Percentiles rank a stretch among this genome's conserved stretches.
Evolutionary conservation across 2,888 invertebrate species (phyloP).

Genomic region (Eilema sororculum): DNA sequence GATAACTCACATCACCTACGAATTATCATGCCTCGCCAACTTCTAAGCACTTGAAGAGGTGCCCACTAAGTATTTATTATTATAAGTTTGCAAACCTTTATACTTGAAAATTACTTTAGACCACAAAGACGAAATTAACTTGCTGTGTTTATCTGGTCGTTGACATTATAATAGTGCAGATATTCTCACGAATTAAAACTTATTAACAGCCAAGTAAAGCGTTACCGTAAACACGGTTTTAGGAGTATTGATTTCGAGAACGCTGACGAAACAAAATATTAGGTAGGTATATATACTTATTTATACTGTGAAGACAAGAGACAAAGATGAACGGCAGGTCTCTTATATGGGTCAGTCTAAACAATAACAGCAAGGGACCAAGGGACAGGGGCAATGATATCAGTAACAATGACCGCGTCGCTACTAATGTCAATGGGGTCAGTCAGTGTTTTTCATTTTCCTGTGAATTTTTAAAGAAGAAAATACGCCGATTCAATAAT

Average conservation of each 20-base stretch:
- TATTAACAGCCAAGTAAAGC: neutral
- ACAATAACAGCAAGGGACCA: neutral
- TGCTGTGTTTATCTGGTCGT: neutral
- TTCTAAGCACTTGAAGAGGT: neutral
- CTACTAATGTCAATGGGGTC: conserved; percentile 1
- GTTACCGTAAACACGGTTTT: neutral
- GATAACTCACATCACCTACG: neutral
- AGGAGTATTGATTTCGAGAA: neutral
- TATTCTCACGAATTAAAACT: neutral
- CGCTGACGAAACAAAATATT: neutral
- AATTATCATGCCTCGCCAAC: conserved; percentile 3
- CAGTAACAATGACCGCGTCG: neutral
- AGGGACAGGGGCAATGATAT: neutral
- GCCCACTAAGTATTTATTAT: conserved; percentile 3
- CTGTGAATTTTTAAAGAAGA: neutral
- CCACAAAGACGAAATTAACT: neutral
- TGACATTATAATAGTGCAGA: neutral
- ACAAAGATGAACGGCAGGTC: conserved; percentile 2
- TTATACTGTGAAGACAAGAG: neutral
- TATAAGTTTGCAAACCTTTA: neutral
- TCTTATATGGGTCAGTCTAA: conserved; percentile 4
- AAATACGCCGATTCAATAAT: neutral
- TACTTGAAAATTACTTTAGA: conserved; percentile 6
- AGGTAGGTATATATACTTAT: no score
- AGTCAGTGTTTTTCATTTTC: neutral